Base-by-base conservation (phyloP, 2,888 invertebrate species). In the Adela reaumurella region DNA sequence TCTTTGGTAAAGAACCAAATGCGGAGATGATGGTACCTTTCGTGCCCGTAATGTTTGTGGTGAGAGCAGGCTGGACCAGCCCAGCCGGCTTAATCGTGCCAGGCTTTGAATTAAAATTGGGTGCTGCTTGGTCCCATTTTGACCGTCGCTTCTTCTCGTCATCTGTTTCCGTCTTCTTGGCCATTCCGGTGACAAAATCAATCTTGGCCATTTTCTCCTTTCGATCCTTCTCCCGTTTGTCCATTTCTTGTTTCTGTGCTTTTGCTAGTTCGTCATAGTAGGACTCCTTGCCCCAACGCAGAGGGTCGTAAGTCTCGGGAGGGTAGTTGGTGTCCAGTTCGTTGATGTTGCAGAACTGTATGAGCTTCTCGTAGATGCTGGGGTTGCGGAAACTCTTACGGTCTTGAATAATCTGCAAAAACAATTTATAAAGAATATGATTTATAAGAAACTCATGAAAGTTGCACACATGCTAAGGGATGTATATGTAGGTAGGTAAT, bases 311-410 rank as follows among this genome's bases (percentile, higher is more conserved):
- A 47, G 94, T 87, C 59, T 94, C 90, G 49, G 93, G 90, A 1
- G 95, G 93, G 74, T 96, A 98, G 74, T 97, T 97, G 24, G 97
- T 96, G 49, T 97, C 97, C 59, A 96, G 82, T 70, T 98, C 97
- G 76, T 97, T 96, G 51, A 98, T 93, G 57, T 89, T 89, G 80
- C 96, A 96, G 72, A 89, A 94, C 57, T 94, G 90, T 56, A 98
- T 94, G 1, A 98, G 79, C 66, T 97, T 97, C 65, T 97, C 97
- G 70, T 98, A 98, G 61, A 98, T 97, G 62, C 97, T 96, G 1
- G 97, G 97, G 77, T 98, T 98, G 48, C 97, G 83, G 62, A 97
- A 97, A 65, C 92, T 93, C 69, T 97, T 97, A 54, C 92, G 85
- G 56, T 89, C 88, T 64, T 97, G 95, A 55, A 97, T 97, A 4